phyloP scores from a whole-genome alignment of 2,113 vertebrate genomes.

The Cyrtonyx montezumae region DNA sequence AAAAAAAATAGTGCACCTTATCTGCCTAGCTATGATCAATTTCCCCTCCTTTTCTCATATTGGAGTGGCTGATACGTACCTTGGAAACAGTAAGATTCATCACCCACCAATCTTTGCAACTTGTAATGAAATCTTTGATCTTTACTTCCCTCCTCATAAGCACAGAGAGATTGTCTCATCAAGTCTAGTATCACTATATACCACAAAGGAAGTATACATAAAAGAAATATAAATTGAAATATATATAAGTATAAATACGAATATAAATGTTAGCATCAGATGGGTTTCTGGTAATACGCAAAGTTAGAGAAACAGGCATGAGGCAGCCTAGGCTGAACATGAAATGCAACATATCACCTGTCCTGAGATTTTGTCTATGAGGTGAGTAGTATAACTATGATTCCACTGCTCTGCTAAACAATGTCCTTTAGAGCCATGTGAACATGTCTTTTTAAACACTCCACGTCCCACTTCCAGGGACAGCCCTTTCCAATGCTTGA shows the following conservation, averaged over 20 bases:
- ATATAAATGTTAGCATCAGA: rapidly evolving
- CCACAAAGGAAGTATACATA: neutral
- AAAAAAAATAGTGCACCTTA: neutral
- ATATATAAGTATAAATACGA: too few species aligned
- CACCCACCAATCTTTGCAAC: neutral
- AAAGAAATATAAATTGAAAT: too few species aligned
- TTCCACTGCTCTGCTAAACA: neutral
- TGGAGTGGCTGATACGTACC: neutral
- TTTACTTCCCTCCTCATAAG: neutral
- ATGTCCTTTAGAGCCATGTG: neutral
- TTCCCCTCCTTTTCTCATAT: neutral
- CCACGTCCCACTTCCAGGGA: neutral
- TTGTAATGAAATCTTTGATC: neutral
- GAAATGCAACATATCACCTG: neutral
- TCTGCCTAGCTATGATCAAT: neutral
- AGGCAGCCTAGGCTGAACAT: neutral
- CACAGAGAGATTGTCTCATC: neutral
- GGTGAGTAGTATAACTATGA: neutral
- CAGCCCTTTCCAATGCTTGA: neutral
- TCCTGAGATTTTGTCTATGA: neutral
- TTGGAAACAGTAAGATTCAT: neutral
- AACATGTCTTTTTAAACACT: neutral
- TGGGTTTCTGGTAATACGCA: neutral
- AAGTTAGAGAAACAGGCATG: rapidly evolving
- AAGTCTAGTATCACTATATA: neutral